Evolutionary conservation across 2,113 vertebrate genomes (phyloP), one percentile per base, ranked within the genome.

Genomic region (Ornithorhynchus anatinus): DNA sequence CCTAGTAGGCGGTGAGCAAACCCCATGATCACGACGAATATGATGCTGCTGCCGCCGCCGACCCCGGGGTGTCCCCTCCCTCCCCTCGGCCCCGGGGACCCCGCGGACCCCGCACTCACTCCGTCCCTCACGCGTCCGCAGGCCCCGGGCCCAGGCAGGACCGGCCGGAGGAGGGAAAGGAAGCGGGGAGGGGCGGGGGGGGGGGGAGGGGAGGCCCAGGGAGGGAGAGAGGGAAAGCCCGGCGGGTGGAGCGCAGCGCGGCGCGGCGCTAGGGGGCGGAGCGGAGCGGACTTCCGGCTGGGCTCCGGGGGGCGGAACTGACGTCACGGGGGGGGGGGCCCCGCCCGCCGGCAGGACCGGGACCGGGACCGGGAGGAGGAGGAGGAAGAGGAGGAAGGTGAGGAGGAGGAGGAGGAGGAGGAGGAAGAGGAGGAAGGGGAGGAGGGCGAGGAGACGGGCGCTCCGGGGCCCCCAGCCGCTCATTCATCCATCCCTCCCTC

Each of bases 181-280:
- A 22, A 45, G 23, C 7, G 16, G n/a, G 40, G 53, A 69, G 60
- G 68, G 62, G 11, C 8, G 2, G 20, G 16, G 4, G 0, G 5
- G 10, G n/a, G 27, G 3, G 50, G 17, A 17, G 13, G 1, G 0
- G 27, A 4, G 29, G 53, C 3, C n/a, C n/a, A n/a, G n/a, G n/a
- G n/a, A n/a, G n/a, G n/a, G n/a, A n/a, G n/a, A n/a, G n/a, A n/a
- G n/a, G 11, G 71, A 10, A 48, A 12, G 10, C 11, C 1, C 12
- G 51, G 51, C 6, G 9, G 35, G 25, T 20, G 20, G 27, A 17
- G n/a, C n/a, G 8, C 13, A n/a, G 15, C 11, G 16, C 22, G 8
- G 8, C n/a, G 4, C 15, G 5, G 27, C 5, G 39, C 15, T 12
- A 4, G 54, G 23, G 15, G 58, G 69, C 17, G n/a, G 11, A 7